Conservation (phyloP, 2,113 vertebrate genomes). For the Coryphaenoides rupestris region DNA sequence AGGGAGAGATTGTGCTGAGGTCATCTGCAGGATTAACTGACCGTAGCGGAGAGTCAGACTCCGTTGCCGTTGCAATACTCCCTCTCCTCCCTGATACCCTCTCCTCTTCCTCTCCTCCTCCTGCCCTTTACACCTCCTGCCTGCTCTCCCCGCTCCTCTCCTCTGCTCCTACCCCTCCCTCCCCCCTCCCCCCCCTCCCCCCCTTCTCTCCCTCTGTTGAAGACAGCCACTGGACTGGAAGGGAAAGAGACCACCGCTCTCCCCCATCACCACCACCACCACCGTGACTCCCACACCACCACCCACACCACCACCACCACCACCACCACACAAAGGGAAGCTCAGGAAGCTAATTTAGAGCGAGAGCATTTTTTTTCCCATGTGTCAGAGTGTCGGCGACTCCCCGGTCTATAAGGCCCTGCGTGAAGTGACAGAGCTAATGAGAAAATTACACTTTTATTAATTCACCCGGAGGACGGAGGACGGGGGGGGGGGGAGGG, state of each 20-base stretch:
- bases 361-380: no score
- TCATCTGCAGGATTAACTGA: no score
- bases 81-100: no score
- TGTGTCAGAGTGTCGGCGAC: conserved; percentile 52
- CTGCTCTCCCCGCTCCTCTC: neutral
- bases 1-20: no score
- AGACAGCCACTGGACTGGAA: no score
- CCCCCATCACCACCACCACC: no score
- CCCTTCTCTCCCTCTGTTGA: neutral
- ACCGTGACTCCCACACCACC: no score
- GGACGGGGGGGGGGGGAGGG: conserved; percentile 55
- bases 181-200: neutral
- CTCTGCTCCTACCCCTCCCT: neutral
- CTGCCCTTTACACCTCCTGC: no score
- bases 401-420: conserved; percentile 53
- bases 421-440: conserved; percentile 69
- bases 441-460: conserved; percentile 72
- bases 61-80: no score
- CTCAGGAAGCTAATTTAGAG: conserved; percentile 50
- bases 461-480: conserved; percentile 68
- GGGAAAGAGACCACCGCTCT: no score
- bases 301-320: conserved; percentile 5
- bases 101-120: no score
- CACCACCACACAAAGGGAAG: conserved; percentile 45
- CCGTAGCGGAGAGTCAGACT: no score